Evolutionary conservation across 1,140 invertebrate species (phyloP).

Genomic region (Penaeus vannamei): DNA sequence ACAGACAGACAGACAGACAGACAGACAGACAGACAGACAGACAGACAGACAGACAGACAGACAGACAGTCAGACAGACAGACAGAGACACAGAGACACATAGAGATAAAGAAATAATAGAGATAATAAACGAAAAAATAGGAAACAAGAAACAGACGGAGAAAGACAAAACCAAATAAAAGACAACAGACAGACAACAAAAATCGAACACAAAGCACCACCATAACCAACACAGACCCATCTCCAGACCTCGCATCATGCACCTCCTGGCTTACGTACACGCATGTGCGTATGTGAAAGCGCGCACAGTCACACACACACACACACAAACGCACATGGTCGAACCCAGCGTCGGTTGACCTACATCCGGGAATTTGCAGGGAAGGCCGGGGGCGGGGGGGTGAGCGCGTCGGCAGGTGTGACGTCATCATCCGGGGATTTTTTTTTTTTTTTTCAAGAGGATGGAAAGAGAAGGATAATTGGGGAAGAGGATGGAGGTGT

Average conservation of each 20-base stretch:
- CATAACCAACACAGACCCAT: neutral
- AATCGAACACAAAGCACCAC: neutral
- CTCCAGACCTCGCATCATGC: neutral
- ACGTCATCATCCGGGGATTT: too few relatives aligned
- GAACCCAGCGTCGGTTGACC: neutral
- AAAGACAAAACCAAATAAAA: neutral
- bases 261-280: neutral
- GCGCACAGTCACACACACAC: neutral
- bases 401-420: too few relatives aligned
- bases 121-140: neutral
- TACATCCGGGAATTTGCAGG: too few relatives aligned
- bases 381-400: too few relatives aligned
- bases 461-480: too few relatives aligned
- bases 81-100: neutral
- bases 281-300: neutral
- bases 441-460: too few relatives aligned
- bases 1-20: too few relatives aligned
- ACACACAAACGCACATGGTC: neutral
- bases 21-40: too few relatives aligned
- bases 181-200: too few relatives aligned
- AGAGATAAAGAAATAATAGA: neutral
- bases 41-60: too few relatives aligned
- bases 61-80: too few relatives aligned
- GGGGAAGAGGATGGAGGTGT: neutral
- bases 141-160: neutral